A percentile compares a stretch with the other conserved stretches of the same genome.
These are phyloP conservation scores for Epinephelus moara DNA, from an alignment of 2,113 vertebrate genomes.

Conservation along the genomic window DNA sequence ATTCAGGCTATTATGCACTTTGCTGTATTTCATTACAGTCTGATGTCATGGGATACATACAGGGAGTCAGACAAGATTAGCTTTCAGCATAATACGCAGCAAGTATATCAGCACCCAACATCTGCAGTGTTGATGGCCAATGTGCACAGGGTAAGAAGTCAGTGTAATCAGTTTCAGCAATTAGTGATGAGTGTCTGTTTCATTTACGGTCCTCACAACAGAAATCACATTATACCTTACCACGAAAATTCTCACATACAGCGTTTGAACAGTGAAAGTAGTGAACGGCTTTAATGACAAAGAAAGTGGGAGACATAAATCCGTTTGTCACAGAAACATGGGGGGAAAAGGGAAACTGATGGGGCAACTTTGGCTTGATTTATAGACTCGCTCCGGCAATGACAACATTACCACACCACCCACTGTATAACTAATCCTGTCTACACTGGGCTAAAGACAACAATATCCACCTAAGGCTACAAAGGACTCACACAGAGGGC, in stretches of 20 bases:
- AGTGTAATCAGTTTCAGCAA: background rate
- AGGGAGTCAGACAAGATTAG: background rate
- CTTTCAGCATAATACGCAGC: slow-evolving; percentile 8
- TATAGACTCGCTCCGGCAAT: slow-evolving; percentile 13
- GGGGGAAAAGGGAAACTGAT: background rate
- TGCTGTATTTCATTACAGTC: background rate
- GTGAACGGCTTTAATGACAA: background rate
- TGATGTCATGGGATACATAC: background rate
- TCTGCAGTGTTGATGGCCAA: background rate
- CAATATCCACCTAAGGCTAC: slow-evolving; percentile 39
- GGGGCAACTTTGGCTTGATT: slow-evolving; percentile 15
- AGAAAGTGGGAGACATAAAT: background rate
- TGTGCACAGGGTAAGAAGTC: slow-evolving; percentile 1
- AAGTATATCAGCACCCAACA: background rate
- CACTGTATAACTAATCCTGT: slow-evolving; percentile 31
- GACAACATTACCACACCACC: slow-evolving; percentile 31
- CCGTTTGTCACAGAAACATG: background rate
- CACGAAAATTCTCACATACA: background rate
- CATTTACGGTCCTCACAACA: background rate
- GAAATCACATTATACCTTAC: background rate
- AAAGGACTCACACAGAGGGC: slow-evolving; percentile 24
- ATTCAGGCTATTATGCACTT: background rate
- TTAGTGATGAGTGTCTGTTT: background rate
- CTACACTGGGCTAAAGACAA: slow-evolving; percentile 29
- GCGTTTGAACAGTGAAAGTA: background rate